Percentiles rank a stretch among this genome's conserved stretches.
Evolutionary conservation across 2,113 vertebrate genomes (phyloP).

Genomic region (Amphiprion percula): DNA sequence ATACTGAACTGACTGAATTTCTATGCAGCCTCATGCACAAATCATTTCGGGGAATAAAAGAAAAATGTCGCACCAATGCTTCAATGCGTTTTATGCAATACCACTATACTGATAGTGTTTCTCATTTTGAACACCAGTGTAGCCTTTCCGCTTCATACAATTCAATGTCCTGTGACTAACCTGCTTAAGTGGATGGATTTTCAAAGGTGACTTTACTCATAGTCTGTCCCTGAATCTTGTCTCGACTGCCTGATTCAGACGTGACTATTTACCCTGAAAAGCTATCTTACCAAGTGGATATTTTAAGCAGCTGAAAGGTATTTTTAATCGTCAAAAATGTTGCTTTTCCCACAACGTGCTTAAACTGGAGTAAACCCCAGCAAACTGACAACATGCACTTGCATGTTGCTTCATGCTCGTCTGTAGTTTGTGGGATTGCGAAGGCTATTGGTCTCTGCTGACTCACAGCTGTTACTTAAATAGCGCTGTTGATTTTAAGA

Average conservation of each 20-base stretch:
- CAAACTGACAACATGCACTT: background rate
- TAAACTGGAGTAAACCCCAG: background rate
- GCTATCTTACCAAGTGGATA: background rate
- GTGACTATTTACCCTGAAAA: conserved; percentile 13
- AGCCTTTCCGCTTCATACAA: conserved; percentile 14
- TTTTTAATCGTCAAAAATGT: conserved; percentile 14
- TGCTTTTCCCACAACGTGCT: background rate
- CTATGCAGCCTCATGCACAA: background rate
- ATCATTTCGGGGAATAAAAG: background rate
- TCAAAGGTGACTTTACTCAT: conserved; percentile 14
- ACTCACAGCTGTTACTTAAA: conserved; percentile 63
- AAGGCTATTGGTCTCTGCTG: conserved; percentile 16
- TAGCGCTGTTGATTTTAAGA: conserved; percentile 52
- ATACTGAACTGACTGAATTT: background rate
- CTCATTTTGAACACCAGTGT: conserved; percentile 9
- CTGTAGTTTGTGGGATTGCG: conserved; percentile 41
- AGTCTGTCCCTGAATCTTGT: conserved; percentile 16
- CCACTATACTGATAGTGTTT: background rate
- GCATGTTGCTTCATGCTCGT: conserved; percentile 54
- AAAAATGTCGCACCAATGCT: background rate
- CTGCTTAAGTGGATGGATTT: conserved; percentile 7
- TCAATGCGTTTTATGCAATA: background rate
- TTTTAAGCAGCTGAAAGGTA: conserved; percentile 8
- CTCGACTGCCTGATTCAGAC: background rate
- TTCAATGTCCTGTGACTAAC: conserved; percentile 26